Percentiles rank a stretch among this genome's conserved stretches.
phyloP scores from a whole-genome alignment of 2,113 vertebrate genomes.

The Scomber scombrus region DNA sequence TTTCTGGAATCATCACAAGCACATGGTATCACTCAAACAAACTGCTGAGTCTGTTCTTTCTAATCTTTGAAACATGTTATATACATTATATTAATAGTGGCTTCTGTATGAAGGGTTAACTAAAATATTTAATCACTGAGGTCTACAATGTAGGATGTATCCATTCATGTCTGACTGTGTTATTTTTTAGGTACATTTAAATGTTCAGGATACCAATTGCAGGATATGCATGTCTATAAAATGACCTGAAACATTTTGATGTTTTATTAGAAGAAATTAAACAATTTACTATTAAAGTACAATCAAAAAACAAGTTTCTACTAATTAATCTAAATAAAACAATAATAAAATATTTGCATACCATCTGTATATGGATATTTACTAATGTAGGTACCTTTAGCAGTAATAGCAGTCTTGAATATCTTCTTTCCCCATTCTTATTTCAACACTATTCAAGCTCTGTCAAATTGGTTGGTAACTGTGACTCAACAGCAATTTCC shows the following conservation, averaged over 20 bases:
- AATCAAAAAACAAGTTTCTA: too few species aligned
- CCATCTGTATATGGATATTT: not conserved
- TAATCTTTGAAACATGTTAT: not conserved
- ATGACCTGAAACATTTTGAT: not conserved
- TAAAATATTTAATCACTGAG: conserved; percentile 19
- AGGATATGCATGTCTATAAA: not conserved
- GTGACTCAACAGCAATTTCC: conserved; percentile 42
- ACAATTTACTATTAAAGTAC: too few species aligned
- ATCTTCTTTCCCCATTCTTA: conserved; percentile 24
- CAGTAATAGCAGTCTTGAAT: conserved; percentile 19
- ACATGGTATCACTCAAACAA: conserved; percentile 33
- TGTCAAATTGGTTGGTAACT: conserved; percentile 26
- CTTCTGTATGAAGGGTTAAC: conserved; percentile 12
- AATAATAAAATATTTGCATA: not conserved
- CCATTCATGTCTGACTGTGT: conserved; percentile 31
- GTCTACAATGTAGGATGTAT: conserved; percentile 19
- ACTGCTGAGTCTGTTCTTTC: conserved; percentile 24
- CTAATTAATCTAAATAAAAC: not conserved
- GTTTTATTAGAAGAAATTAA: not conserved
- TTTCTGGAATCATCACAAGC: conserved; percentile 50
- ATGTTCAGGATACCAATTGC: not conserved
- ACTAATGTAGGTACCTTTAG: conserved; percentile 7
- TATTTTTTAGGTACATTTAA: not conserved
- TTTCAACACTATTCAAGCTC: conserved; percentile 21
- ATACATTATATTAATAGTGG: not conserved